Evolutionary conservation across 1,140 invertebrate species (phyloP), one percentile per base, ranked within the genome.

Genomic region (Epicauta chinensis): DNA sequence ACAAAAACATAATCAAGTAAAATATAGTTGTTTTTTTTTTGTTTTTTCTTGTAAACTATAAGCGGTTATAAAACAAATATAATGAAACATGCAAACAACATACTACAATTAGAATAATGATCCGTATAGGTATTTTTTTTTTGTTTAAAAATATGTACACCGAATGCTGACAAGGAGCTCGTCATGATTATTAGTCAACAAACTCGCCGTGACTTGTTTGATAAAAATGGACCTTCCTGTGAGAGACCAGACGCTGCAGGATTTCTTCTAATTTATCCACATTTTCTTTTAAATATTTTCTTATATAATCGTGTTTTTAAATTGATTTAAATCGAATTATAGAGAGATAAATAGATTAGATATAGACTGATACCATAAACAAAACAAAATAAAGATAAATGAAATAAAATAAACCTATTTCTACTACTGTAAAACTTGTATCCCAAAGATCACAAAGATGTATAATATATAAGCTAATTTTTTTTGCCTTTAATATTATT

Each of bases 381-480:
- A 36, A 52, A 55, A 23, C 4, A 60, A 56, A 59, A 51, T 55
- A 51, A 34, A 34, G 10, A 11, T n/a, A n/a, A n/a, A 34, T 34
- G 12, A 11, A 11, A 34, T 7, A 34, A 34, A 51, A 11, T 34
- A 12, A 34, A 11, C 16, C 10, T 48, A 37, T 36, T 16, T 46
- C 14, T 46, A 40, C 62, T 64, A 64, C 62, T 51, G 60, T 51
- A 63, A 63, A 62, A 58, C 50, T 63, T 59, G 63, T 65, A 61
- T 62, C 60, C 58, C 59, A 61, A 67, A 62, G 57, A 64, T 65
- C 56, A 65, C 63, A 63, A 63, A 62, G 53, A 58, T 60, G 53
- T 52, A 23, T 23, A 23, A 23, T 23, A 23, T 23, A 23, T 2
- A 65, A 65, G 63, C 62, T 63, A 63, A 58, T 48, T 60, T 34